Evolutionary conservation across 2,797 vertebrate genomes (phyloP), one percentile per base, ranked within the genome.

Genomic region (Chelmon rostratus): DNA sequence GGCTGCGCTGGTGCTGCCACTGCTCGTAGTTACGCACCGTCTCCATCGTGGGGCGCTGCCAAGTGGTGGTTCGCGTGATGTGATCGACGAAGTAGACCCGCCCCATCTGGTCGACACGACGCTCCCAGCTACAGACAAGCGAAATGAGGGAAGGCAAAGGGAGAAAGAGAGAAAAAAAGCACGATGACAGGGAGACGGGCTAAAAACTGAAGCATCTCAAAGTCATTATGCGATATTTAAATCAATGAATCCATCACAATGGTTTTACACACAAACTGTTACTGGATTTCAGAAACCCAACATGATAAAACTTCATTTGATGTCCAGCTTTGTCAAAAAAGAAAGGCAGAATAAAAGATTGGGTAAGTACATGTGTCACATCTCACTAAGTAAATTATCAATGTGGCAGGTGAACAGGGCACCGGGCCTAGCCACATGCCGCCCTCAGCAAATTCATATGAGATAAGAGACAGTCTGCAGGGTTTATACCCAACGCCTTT

Each of bases 11-110:
- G 38, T 96, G 97, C 90, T 99, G 98, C 98, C 98, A 99, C 83
- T 99, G 97, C 86, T 99, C 98, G 1, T 98, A 99, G 78, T 99
- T 99, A 0, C 98, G 96, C 52, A 99, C 97, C 0, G 98, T 97
- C 91, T 99, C 98, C 78, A 97, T 23, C 0, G 98, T 99, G 12
- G 98, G 98, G 6, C 98, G 95, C 90, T 99, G 98, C 98, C 98
- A 99, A 0, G 98, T 99, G 11, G 98, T 99, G 44, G 98, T 99
- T 81, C 98, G 94, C 9, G 97, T 98, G 81, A 98, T 98, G 94
- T 99, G 98, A 90, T 99, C 98, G 19, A 99, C 98, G 5, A 97
- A 99, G 90, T 99, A 99, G 90, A 98, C 97, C 25, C 98, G 95
- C 0, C 97, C 97, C 97, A 98, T 97, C 71, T 97, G 97, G 92